Base-by-base conservation (phyloP, 1,140 invertebrate genomes). In the Eurosta solidaginis region DNA sequence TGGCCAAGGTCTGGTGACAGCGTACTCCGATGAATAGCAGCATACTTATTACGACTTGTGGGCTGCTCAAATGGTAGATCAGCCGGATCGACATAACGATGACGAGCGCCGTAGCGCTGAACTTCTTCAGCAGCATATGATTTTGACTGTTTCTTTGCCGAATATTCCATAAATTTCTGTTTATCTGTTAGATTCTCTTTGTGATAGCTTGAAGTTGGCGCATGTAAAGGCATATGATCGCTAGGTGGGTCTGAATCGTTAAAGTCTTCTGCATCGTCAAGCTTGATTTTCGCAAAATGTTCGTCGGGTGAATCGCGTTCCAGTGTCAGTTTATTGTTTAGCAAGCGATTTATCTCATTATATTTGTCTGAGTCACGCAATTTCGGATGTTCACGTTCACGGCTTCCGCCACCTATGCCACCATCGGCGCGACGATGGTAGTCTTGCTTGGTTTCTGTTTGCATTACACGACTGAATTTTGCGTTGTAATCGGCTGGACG, bases 161-260 rank as follows among this genome's bases (percentile, higher is more conserved):
- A 79, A 54, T 86, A 86, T 76, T 86, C 84, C 80, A 84, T 81
- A 76, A 85, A 87, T 80, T 87, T 87, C 6, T 86, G 85, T 76
- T 87, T 87, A 49, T 87, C 85, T 5, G 85, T 86, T 5, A 87
- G 80, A 77, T 87, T 87, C 77, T 87, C 85, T 59, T 87, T 86
- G 80, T 82, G 85, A 20, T 84, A 85, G 33, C 78, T 73, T 0
- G 74, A 29, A n/a, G 78, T 76, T 33, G 45, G 73, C 5, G 33
- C 74, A 45, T 59, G 59, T 1, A 12, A 10, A 22, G 78, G 81
- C 3, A 63, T 78, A 20, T 80, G 81, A 54, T 82, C 82, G 4
- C 79, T 81, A 73, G 80, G 78, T 59, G 81, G 81, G 79, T 85
- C 80, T 7, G 85, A 84, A 29, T 85, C 84, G 27, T 83, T 80